Percentiles rank a stretch among this genome's conserved stretches.
phyloP scores from a whole-genome alignment of 2,888 invertebrate species.

The Parapristionchus giblindavisi region DNA sequence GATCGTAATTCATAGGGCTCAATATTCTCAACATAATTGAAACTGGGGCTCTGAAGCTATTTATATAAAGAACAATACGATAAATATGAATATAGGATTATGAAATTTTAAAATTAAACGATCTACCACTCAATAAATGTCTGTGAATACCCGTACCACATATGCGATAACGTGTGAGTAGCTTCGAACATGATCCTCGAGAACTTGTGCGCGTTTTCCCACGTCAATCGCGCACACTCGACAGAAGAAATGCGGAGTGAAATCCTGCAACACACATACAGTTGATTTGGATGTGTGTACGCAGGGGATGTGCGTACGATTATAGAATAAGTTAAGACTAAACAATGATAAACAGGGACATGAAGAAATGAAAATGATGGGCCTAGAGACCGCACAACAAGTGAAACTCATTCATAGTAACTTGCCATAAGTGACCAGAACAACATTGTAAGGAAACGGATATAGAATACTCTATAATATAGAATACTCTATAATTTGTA shows the following conservation, averaged over 20 bases:
- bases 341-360: no score
- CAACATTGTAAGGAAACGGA: background rate
- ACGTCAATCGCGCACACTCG: constrained; percentile 44
- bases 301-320: no score
- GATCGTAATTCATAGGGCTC: no score
- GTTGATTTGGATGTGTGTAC: no score
- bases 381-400: background rate
- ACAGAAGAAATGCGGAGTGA: constrained; percentile 48
- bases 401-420: background rate
- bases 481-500: background rate
- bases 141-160: constrained; percentile 41
- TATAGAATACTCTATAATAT: background rate
- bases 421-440: background rate
- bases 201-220: constrained; percentile 37
- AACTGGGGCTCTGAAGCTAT: no score
- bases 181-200: constrained; percentile 50
- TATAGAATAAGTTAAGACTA: no score
- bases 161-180: constrained; percentile 46
- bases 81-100: background rate
- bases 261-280: constrained; percentile 21
- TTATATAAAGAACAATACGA: background rate
- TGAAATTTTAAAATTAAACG: background rate
- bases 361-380: background rate
- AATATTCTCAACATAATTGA: no score
- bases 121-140: background rate